Evolutionary conservation across 2,888 invertebrate species (phyloP), one percentile per base, ranked within the genome.

Genomic region (Eristalis arbustorum): DNA sequence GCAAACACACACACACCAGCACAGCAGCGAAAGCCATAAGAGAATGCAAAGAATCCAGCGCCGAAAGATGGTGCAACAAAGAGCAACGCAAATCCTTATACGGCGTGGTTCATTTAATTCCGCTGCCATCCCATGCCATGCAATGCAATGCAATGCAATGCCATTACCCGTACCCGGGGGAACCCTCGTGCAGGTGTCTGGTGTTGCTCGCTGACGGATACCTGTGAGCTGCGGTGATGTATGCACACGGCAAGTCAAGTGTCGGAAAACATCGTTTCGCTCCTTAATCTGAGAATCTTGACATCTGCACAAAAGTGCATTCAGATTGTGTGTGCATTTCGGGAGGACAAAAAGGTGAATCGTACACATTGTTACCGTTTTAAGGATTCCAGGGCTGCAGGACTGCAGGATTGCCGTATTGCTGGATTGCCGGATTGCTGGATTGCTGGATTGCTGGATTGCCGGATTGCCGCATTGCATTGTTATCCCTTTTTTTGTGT

Each of bases 261-360:
- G 82, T 82, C 69, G 77, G 34, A 62, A 56, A 66, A 74, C 66
- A 77, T 66, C 25, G 69, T 72, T 49, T 84, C 67, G 56, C 73
- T 63, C 73, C 77, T 74, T 82, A 85, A 85, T 82, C 85, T 85
- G 82, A 25, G 69, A 77, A 78, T 85, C 82, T 82, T 85, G 73
- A 85, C 85, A 82, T 82, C 77, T 82, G 82, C 59, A 77, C 82
- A 85, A 77, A 82, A 78, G 82, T 72, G 68, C 81, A 81, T 81
- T 80, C 37, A 69, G 34, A 76, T 72, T 63, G 37, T 71, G 63
- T 72, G 63, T 72, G 22, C n/a, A 63, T 40, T 74, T 62, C 68
- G 13, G 11, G 57, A 11, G 11, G 57, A 11, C 13, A 68, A 76
- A 75, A 68, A 49, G 40, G 10, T 18, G 25, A 59, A 61, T 64